These are phyloP conservation scores for Formicarius rufipectus DNA, from an alignment of 2,113 vertebrate genomes.

Conservation along the genomic window DNA sequence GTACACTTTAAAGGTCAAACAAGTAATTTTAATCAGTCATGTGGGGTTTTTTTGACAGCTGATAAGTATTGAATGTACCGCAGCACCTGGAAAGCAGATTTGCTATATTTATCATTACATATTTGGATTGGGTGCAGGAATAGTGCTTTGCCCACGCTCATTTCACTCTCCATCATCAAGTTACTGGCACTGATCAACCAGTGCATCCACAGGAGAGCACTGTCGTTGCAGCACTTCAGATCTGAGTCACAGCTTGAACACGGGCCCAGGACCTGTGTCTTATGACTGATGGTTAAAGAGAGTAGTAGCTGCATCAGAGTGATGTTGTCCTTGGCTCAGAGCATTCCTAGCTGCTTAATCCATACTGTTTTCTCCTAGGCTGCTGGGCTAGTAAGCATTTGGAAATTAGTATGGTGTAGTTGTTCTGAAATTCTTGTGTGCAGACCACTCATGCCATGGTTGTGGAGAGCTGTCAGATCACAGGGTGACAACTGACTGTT, in stretches of 20 bases:
- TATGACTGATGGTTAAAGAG: background rate
- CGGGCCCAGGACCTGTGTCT: background rate
- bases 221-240: background rate
- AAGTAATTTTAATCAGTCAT: constrained; percentile 26
- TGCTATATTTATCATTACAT: background rate
- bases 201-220: constrained; percentile 33
- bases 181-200: background rate
- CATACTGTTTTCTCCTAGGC: background rate
- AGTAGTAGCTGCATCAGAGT: background rate
- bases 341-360: background rate
- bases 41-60: background rate
- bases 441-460: fast-evolving
- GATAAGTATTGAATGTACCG: constrained; percentile 1
- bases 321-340: background rate
- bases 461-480: background rate
- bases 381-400: background rate
- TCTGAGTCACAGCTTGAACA: background rate
- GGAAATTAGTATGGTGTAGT: background rate
- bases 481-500: background rate
- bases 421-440: background rate
- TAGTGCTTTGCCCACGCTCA: background rate
- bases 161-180: background rate
- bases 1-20: constrained; percentile 45
- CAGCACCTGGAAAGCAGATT: constrained; percentile 7
- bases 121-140: background rate